Conservation (phyloP, 2,797 vertebrate genomes). For the Peromyscus eremicus region DNA sequence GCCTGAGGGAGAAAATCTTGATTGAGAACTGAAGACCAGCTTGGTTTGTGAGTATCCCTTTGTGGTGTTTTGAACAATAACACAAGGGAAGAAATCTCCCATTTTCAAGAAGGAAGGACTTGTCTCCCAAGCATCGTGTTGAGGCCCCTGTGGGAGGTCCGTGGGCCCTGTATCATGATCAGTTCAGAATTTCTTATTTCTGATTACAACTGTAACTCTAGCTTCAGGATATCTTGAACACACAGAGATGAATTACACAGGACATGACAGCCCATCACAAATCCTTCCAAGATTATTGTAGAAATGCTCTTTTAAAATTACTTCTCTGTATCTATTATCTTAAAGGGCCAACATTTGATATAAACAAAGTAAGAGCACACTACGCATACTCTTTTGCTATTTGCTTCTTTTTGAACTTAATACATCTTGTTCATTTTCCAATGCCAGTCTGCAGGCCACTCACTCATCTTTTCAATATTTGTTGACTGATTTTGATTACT, state of each 20-base stretch:
- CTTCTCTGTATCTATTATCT: background rate
- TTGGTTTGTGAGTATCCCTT: background rate
- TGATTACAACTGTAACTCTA: background rate
- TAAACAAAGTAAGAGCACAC: background rate
- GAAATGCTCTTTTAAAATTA: background rate
- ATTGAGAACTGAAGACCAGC: too few species aligned
- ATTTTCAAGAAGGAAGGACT: background rate
- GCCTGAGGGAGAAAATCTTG: too few species aligned
- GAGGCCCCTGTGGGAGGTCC: background rate
- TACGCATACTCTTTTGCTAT: background rate
- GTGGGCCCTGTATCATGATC: background rate
- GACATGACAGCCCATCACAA: background rate
- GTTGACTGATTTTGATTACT: background rate
- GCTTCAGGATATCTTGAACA: conserved; percentile 6
- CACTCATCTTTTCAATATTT: background rate
- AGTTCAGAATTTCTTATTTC: background rate
- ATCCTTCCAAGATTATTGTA: background rate
- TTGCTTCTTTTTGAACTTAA: background rate
- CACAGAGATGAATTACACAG: background rate
- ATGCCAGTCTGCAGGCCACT: background rate
- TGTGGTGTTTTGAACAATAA: background rate
- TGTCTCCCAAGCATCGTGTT: background rate
- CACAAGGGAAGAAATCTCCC: background rate
- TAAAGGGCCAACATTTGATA: background rate
- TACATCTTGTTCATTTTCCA: background rate